Evolutionary conservation across 2,113 vertebrate genomes (phyloP).

Genomic region (Syngnathus typhle): DNA sequence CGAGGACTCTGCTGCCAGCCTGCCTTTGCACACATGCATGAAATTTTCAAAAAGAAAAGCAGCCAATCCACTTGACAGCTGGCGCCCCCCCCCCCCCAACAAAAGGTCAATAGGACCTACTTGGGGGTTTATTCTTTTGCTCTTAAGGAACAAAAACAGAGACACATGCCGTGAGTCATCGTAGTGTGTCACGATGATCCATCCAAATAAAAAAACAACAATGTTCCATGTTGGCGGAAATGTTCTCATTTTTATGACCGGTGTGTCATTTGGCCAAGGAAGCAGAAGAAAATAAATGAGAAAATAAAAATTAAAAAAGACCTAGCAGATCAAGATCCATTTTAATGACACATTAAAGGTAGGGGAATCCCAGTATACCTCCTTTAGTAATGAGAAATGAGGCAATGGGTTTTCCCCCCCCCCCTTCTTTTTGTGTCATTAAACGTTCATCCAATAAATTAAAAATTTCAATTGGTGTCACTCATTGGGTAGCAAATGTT

Average conservation of each 20-base stretch:
- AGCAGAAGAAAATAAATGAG: neutral
- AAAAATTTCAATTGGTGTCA: conserved; percentile 5
- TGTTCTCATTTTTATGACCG: conserved; percentile 11
- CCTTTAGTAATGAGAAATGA: neutral
- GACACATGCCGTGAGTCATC: conserved; percentile 59
- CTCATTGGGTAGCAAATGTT: conserved; percentile 21
- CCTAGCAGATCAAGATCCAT: neutral
- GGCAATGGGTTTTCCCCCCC: too few relatives aligned
- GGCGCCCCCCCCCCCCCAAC: conserved; percentile 9
- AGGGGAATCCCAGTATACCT: neutral
- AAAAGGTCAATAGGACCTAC: conserved; percentile 31
- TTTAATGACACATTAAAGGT: neutral
- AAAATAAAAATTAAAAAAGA: neutral
- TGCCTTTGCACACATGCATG: neutral
- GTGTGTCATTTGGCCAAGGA: conserved; percentile 1
- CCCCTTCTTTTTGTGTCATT: neutral
- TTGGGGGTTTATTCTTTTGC: conserved; percentile 28
- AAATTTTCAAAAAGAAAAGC: conserved; percentile 17
- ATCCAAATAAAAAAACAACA: conserved; percentile 17
- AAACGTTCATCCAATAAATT: conserved; percentile 1
- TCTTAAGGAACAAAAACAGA: conserved; percentile 53
- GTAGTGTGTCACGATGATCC: conserved; percentile 32
- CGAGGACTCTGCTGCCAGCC: conserved; percentile 12
- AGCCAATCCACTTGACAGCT: conserved; percentile 41
- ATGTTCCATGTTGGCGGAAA: conserved; percentile 17